Evolutionary conservation across 2,888 invertebrate genomes (phyloP).

Genomic region (Ochlodes sylvanus): DNA sequence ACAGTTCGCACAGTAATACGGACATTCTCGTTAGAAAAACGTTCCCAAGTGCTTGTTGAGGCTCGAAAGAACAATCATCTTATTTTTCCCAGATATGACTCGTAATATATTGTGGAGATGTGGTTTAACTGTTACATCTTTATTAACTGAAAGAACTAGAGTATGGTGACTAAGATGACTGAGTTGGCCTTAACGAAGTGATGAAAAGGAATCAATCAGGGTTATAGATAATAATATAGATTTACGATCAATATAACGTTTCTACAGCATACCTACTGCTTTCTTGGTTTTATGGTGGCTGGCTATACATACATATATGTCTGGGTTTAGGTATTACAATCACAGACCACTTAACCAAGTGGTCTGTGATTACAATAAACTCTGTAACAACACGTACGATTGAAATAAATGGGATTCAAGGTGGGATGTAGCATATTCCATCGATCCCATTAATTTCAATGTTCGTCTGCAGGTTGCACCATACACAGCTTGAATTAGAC

Average conservation of each 20-base stretch:
- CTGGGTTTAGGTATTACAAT: too few relatives aligned
- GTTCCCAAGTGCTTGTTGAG: constrained; percentile 29
- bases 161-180: neutral
- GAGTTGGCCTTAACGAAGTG: neutral
- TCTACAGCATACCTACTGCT: too few relatives aligned
- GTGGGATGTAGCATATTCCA: too few relatives aligned
- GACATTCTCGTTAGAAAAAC: constrained; percentile 17
- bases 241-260: too few relatives aligned
- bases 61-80: constrained; percentile 72
- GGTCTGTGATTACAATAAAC: too few relatives aligned
- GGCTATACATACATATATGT: too few relatives aligned
- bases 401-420: too few relatives aligned
- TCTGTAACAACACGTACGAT: too few relatives aligned
- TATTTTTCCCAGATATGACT: constrained; percentile 64
- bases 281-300: too few relatives aligned
- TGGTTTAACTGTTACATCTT: constrained; percentile 47
- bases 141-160: constrained; percentile 3
- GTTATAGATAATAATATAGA: neutral
- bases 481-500: constrained; percentile 32
- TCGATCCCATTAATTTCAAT: too few relatives aligned
- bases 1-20: constrained; percentile 61
- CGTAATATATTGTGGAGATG: constrained; percentile 64
- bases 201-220: neutral
- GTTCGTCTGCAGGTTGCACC: too few relatives aligned
- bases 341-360: too few relatives aligned